These are phyloP conservation scores for Lateolabrax maculatus DNA, from an alignment of 2,797 vertebrate species.

Conservation along the genomic window DNA sequence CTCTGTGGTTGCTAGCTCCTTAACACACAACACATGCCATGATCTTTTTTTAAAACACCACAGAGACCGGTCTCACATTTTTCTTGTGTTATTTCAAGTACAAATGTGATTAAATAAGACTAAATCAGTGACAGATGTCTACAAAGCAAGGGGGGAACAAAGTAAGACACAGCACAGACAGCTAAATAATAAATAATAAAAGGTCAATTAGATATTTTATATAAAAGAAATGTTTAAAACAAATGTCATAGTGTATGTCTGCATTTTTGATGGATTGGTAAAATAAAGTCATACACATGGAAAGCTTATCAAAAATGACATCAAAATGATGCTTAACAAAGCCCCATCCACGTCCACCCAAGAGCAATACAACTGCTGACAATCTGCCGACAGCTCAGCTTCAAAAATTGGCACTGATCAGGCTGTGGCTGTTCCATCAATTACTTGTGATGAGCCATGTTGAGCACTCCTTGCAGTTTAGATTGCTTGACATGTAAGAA, in stretches of 20 bases:
- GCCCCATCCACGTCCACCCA: constrained; percentile 48
- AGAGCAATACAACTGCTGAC: constrained; percentile 37
- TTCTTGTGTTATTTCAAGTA: constrained; percentile 55
- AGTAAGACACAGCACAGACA: constrained; percentile 59
- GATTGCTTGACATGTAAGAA: constrained; percentile 78
- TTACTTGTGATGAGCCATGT: constrained; percentile 47
- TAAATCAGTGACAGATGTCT: constrained; percentile 56
- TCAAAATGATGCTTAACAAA: constrained; percentile 59
- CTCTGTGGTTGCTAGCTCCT: constrained; percentile 24
- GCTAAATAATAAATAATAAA: constrained; percentile 74
- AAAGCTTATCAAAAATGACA: constrained; percentile 68
- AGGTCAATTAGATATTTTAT: constrained; percentile 60
- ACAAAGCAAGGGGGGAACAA: constrained; percentile 62
- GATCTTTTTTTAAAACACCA: constrained; percentile 41
- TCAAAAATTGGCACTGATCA: constrained; percentile 54
- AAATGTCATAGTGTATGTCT: constrained; percentile 60
- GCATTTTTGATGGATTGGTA: constrained; percentile 49
- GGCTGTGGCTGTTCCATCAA: constrained; percentile 45
- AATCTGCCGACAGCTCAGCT: constrained; percentile 30
- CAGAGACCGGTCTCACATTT: constrained; percentile 36
- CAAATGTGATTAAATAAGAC: constrained; percentile 63
- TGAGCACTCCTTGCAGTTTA: constrained; percentile 49
- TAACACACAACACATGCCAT: constrained; percentile 18
- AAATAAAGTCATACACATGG: constrained; percentile 64
- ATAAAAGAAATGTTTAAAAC: constrained; percentile 71